A percentile compares a stretch with the other conserved stretches of the same genome.
These are phyloP conservation scores for Rotaria socialis DNA, from an alignment of 2,888 invertebrate genomes.

Conservation along the genomic window DNA sequence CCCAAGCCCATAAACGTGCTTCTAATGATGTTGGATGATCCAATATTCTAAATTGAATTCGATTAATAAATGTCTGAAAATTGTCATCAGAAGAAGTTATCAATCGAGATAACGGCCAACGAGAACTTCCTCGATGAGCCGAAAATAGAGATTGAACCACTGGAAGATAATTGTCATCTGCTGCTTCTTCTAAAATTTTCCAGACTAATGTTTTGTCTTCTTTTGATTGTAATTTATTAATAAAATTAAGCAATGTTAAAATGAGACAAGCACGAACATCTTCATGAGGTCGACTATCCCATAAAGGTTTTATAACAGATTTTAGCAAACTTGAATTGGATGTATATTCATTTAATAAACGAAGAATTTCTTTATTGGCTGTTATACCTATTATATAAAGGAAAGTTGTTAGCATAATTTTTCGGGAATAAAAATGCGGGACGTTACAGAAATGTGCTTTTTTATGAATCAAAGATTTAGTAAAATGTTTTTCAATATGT, in stretches of 20 bases:
- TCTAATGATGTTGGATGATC: constrained; percentile 6
- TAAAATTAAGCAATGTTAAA: neutral
- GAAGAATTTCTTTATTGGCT: constrained; percentile 25
- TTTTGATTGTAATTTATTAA: neutral
- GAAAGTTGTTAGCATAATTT: too few relatives aligned
- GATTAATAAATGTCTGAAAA: neutral
- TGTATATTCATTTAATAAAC: neutral
- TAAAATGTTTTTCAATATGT: too few relatives aligned
- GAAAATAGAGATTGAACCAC: neutral
- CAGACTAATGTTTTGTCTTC: neutral
- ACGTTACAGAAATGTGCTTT: too few relatives aligned
- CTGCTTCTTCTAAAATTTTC: neutral
- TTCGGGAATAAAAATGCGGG: too few relatives aligned
- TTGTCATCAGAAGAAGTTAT: neutral
- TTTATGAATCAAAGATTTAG: too few relatives aligned
- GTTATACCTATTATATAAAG: neutral
- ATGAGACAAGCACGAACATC: neutral
- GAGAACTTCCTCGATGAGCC: neutral
- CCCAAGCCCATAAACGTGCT: neutral
- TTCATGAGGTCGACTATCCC: neutral
- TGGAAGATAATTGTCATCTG: constrained; percentile 4
- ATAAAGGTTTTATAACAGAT: neutral
- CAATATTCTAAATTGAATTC: neutral
- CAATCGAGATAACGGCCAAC: neutral
- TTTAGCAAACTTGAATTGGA: neutral